phyloP scores from a whole-genome alignment of 2,888 invertebrate genomes.

The Eupithecia tripunctaria region DNA sequence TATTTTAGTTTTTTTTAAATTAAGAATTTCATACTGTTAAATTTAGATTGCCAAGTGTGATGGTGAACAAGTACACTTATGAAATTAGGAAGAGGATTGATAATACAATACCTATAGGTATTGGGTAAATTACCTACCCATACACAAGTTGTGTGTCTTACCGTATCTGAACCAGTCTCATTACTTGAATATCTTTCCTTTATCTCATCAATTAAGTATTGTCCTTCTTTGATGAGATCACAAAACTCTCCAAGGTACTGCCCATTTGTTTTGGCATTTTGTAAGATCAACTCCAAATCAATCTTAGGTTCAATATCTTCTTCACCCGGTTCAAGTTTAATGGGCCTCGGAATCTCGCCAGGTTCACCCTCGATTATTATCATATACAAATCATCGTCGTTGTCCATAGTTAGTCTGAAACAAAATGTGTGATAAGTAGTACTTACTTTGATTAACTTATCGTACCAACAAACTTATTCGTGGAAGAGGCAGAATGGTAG shows the following conservation, averaged over 20 bases:
- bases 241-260: slow-evolving; percentile 34
- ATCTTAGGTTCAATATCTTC: slow-evolving; percentile 37
- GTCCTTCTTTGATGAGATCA: not conserved
- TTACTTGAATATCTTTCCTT: not conserved
- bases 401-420: slow-evolving; percentile 45
- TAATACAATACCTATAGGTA: too few relatives aligned
- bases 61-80: too few relatives aligned
- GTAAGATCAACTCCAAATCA: slow-evolving; percentile 51
- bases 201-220: not conserved
- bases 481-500: not conserved
- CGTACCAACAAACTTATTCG: not conserved
- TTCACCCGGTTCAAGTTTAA: slow-evolving; percentile 51
- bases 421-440: not conserved
- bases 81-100: too few relatives aligned
- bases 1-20: too few relatives aligned
- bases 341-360: slow-evolving; percentile 22
- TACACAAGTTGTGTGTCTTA: not conserved
- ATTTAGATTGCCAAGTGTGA: too few relatives aligned
- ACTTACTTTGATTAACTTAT: too few relatives aligned
- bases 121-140: too few relatives aligned
- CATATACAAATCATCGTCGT: slow-evolving; percentile 58
- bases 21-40: too few relatives aligned
- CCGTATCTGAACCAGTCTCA: not conserved
- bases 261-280: slow-evolving; percentile 55
- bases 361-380: slow-evolving; percentile 55